Evolutionary conservation across 2,797 vertebrate species (phyloP), one percentile per base, ranked within the genome.

Genomic region (Sebastiscus albofasciatus): DNA sequence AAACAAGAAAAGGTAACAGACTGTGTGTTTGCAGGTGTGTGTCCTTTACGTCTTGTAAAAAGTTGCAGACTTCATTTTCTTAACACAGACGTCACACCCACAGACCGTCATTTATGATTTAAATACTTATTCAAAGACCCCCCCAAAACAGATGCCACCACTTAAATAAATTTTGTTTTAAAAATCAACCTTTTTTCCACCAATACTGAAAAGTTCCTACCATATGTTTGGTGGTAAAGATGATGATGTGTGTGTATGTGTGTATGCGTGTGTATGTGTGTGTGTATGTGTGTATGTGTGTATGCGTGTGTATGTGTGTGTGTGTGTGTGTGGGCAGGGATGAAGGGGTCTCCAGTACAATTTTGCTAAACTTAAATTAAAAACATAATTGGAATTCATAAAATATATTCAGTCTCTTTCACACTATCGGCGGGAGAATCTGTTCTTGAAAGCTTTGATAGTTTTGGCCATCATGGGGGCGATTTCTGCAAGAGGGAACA

Each of bases 391-490:
- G 85, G 75, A 91, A 86, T 90, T 87, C 34, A 89, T 88, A 87
- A 90, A 91, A 91, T 87, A 91, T 89, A 88, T 85, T 77, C 81
- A 90, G 79, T 85, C 86, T 89, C 83, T 88, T 90, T 92, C 89
- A 82, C 75, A 87, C 95, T 97, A 99, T 95, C 98, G 97, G 80
- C 98, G 96, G 83, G 98, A 99, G 94, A 99, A 99, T 81, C 98
- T 95, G 94, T 99, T 99, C 95, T 99, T 99, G 96, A 99, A 99
- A 76, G 97, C 98, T 96, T 99, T 99, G 96, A 99, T 99, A 92
- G 98, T 99, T 96, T 99, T 99, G 92, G 98, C 98, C 98, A 99
- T 99, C 98, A 99, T 99, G 9, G 98, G 98, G 88, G 98, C 98
- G 86, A 99, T 98, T 96, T 99, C 98, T 99, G 96, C 59, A 85